Conservation (phyloP, 2,888 invertebrate genomes). For the Deroplatys truncata region DNA sequence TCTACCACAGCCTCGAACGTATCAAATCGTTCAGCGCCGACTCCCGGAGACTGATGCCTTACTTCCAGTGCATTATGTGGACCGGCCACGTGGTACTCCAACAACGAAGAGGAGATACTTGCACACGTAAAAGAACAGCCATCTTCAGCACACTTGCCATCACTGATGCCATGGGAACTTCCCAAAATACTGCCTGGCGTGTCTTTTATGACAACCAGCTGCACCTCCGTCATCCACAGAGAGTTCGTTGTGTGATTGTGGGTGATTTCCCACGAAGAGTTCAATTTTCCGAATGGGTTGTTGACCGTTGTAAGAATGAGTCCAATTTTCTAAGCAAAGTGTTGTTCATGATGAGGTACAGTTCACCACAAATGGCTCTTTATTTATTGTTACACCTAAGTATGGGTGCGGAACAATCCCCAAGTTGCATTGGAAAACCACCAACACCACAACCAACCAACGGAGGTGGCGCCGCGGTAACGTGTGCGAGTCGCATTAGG, state of each 20-base stretch:
- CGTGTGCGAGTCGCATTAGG: too few relatives aligned
- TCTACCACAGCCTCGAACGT: too few relatives aligned
- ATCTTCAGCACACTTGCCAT: neutral
- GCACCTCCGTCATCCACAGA: neutral
- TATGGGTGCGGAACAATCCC: neutral
- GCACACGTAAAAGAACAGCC: neutral
- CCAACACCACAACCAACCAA: too few relatives aligned
- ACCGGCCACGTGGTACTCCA: too few relatives aligned
- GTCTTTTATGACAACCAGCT: neutral
- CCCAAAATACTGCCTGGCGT: neutral
- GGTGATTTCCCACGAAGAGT: neutral
- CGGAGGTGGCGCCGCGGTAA: too few relatives aligned
- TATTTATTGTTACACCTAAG: neutral
- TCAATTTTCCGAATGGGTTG: neutral
- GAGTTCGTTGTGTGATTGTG: neutral
- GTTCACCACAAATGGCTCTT: too few relatives aligned
- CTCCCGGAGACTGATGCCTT: too few relatives aligned
- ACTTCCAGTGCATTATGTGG: too few relatives aligned
- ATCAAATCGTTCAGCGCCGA: too few relatives aligned
- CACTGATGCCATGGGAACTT: neutral
- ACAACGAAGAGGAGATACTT: neutral
- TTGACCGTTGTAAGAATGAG: neutral
- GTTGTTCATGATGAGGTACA: neutral
- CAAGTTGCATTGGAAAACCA: neutral
- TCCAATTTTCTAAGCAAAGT: neutral